Evolutionary conservation across 2,797 vertebrate genomes (phyloP).

Genomic region (Eospalax fontanierii): DNA sequence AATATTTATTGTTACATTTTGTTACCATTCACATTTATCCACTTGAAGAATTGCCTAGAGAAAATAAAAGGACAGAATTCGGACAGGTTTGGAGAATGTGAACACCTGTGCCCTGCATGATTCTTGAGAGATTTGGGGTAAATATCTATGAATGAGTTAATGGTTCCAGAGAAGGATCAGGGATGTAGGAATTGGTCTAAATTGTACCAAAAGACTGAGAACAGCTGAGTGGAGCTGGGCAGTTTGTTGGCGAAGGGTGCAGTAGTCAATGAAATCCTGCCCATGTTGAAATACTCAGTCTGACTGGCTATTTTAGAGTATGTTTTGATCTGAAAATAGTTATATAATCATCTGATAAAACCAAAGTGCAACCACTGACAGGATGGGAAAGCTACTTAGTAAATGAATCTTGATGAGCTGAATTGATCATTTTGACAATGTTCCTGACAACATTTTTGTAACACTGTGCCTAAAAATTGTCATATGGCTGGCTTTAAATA

Average conservation of each 20-base stretch:
- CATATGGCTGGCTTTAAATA: not conserved
- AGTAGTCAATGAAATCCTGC: not conserved
- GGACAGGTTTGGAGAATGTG: not conserved
- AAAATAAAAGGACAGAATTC: slow-evolving; percentile 7
- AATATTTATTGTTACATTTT: not conserved
- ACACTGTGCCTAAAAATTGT: not conserved
- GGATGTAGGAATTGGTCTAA: not conserved
- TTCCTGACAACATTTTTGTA: not conserved
- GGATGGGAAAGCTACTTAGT: slow-evolving; percentile 21
- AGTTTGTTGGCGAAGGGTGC: not conserved
- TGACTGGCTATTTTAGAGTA: not conserved
- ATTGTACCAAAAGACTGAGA: not conserved
- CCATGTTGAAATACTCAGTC: not conserved
- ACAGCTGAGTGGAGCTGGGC: not conserved
- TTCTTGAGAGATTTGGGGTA: not conserved
- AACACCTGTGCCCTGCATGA: not conserved
- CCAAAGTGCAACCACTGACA: not conserved
- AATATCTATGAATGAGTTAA: not conserved
- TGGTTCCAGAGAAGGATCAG: not conserved
- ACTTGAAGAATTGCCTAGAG: not conserved
- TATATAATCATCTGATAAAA: slow-evolving; percentile 31
- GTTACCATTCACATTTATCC: not conserved
- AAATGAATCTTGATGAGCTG: not conserved
- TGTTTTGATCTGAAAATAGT: not conserved
- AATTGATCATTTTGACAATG: not conserved